These are phyloP conservation scores for Diachasmimorpha longicaudata DNA, from an alignment of 1,140 invertebrate genomes.

Conservation along the genomic window DNA sequence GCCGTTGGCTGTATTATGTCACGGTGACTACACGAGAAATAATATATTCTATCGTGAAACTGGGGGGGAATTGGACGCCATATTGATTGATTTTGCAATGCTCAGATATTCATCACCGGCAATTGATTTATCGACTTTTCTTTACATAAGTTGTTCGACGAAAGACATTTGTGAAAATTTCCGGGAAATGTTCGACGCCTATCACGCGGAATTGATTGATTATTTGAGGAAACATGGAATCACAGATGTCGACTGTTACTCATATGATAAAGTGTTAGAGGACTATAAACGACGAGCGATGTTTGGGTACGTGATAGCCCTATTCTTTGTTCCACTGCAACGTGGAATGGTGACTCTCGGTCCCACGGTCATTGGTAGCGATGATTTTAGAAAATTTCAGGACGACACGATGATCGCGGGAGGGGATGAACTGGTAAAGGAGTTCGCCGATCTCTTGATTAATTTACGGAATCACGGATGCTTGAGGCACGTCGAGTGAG, in stretches of 20 bases:
- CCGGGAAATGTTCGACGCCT: conserved; percentile 42
- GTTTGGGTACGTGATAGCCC: conserved; percentile 45
- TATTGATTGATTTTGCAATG: conserved; percentile 56
- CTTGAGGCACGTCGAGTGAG: not conserved
- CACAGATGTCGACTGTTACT: conserved; percentile 32
- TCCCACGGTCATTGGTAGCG: not conserved
- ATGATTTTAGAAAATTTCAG: not conserved
- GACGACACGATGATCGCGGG: not conserved
- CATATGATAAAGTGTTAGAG: conserved; percentile 39
- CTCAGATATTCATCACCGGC: conserved; percentile 48
- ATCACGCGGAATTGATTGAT: conserved; percentile 39
- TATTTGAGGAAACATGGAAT: conserved; percentile 32
- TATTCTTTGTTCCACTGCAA: conserved; percentile 44
- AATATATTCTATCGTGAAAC: conserved; percentile 49
- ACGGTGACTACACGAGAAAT: conserved; percentile 56
- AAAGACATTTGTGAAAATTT: conserved; percentile 36
- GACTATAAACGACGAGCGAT: conserved; percentile 47
- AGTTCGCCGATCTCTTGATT: not conserved
- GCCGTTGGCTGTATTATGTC: conserved; percentile 49
- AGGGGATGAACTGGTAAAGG: not conserved
- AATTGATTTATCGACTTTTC: conserved; percentile 55
- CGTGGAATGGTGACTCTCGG: not conserved
- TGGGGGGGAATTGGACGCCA: conserved; percentile 35
- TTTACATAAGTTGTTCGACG: conserved; percentile 48
- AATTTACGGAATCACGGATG: not conserved